Percentiles rank a stretch among this genome's conserved stretches.
Evolutionary conservation across 2,888 invertebrate genomes (phyloP).

Genomic region (Standfussiana lucernea): DNA sequence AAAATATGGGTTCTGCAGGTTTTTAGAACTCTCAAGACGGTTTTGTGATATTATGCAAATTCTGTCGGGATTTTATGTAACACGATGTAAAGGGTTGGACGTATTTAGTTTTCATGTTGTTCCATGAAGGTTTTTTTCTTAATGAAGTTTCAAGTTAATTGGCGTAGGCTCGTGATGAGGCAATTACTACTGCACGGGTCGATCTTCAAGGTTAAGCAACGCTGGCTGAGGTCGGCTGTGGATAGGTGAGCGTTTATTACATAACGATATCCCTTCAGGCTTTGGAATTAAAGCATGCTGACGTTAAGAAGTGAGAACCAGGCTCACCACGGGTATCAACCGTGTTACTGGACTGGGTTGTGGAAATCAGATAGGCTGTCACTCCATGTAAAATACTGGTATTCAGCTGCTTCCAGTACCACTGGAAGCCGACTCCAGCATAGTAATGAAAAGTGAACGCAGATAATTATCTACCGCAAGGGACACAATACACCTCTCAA

Average conservation of each 20-base stretch:
- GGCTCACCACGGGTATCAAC: neutral
- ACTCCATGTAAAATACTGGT: neutral
- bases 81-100: neutral
- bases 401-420: no score
- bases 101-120: neutral
- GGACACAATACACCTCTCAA: neutral
- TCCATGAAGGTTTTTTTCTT: neutral
- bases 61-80: neutral
- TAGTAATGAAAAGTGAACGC: neutral
- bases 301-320: neutral
- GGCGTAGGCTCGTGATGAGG: neutral
- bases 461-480: neutral
- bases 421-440: neutral
- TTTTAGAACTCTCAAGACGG: constrained; percentile 19
- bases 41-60: constrained; percentile 44
- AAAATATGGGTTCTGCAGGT: constrained; percentile 36
- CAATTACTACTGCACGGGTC: neutral
- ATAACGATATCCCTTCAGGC: neutral
- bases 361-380: neutral
- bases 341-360: neutral
- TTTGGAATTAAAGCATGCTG: neutral
- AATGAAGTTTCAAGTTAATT: neutral
- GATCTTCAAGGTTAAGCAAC: neutral
- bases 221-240: neutral
- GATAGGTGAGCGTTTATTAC: neutral